Conservation (phyloP, 2,113 vertebrate genomes). For the Prunella fulvescens region DNA sequence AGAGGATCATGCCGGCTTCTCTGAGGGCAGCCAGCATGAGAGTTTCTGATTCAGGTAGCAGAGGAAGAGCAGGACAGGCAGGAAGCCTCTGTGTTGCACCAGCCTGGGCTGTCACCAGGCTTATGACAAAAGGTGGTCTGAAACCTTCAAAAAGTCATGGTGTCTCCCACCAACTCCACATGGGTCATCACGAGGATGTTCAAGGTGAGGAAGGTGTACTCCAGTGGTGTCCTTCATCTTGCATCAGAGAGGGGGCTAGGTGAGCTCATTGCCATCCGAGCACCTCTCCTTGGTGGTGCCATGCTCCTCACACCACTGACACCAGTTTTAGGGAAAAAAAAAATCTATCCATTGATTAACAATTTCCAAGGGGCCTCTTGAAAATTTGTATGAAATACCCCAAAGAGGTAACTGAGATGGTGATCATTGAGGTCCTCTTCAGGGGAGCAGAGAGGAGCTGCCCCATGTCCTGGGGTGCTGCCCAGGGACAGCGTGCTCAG, state of each 20-base stretch:
- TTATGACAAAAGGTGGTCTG: not conserved
- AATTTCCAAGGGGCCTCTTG: not conserved
- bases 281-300: not conserved
- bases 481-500: too few relatives aligned
- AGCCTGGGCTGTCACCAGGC: not conserved
- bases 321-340: not conserved
- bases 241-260: not conserved
- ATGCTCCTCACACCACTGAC: not conserved
- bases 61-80: not conserved
- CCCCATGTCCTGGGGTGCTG: not conserved
- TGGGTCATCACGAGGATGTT: not conserved
- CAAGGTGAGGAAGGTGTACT: not conserved
- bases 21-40: not conserved
- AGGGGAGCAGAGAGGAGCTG: not conserved
- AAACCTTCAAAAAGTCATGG: not conserved
- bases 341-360: not conserved
- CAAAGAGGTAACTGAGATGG: not conserved
- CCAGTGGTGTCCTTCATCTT: not conserved
- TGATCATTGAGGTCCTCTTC: rapidly evolving
- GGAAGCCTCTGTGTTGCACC: not conserved
- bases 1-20: not conserved
- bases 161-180: not conserved
- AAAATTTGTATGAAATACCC: not conserved
- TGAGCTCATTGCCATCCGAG: not conserved
- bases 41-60: not conserved